Evolutionary conservation across 2,113 vertebrate species (phyloP), one percentile per base, ranked within the genome.

Genomic region (Solea solea): DNA sequence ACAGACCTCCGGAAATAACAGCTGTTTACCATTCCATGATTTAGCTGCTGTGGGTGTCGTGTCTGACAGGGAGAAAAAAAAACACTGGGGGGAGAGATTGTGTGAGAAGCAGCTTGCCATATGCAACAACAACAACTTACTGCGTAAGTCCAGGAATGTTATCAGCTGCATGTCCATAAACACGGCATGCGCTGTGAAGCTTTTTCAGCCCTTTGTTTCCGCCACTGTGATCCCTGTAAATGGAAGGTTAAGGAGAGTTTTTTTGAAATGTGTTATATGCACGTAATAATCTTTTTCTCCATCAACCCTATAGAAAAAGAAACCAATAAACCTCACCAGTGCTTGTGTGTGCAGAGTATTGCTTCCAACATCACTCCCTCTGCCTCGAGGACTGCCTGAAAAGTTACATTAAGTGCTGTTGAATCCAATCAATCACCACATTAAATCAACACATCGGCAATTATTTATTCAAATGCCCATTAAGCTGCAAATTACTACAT

Each of bases 271-370:
- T 34, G 34, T 34, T 34, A 34, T 34, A 34, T 34, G 34, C 5
- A 4, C 5, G 2, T 4, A 3, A 34, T 34, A 34, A 34, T 6
- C 34, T 3, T 34, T 34, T 34, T 1, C 34, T 34, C 3, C 34
- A 34, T 34, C 3, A 34, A 34, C 5, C 34, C 34, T 34, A 34
- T 34, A 34, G 64, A 61, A 34, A 8, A 44, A 44, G 9, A 21
- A n/a, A 69, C 14, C n/a, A 48, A 10, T 9, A 13, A 45, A 57
- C 82, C 95, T 95, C 92, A 99, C 98, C 97, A 99, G 86, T 99
- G 98, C 83, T 99, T 99, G 91, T 99, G 98, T 55, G 98, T 99
- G 44, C 97, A 99, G 39, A 99, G 93, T 81, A 99, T 97, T 63
- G 97, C 97, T 69, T 98, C 95, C 69, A 99, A 90, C 4, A 86